Conservation (phyloP, 2,888 invertebrate genomes). For the Masnerella sp. region DNA sequence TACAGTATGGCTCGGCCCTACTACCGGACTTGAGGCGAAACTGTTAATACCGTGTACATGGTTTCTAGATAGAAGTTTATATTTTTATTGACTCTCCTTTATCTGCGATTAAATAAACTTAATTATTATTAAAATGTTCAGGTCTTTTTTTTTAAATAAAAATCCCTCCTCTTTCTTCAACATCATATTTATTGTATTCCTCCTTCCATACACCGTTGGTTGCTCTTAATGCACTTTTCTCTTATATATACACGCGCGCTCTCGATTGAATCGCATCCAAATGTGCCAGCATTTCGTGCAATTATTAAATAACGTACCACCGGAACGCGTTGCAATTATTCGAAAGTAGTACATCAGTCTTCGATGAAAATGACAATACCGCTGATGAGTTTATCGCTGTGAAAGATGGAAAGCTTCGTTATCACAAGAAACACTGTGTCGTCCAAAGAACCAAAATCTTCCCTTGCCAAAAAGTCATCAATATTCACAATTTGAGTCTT, state of each 20-base stretch:
- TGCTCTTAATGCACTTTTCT: conserved; percentile 20
- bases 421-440: conserved; percentile 25
- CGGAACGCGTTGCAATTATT: conserved; percentile 40
- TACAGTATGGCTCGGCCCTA: conserved; percentile 87
- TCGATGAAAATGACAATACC: conserved; percentile 49
- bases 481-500: too few relatives aligned
- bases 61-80: conserved; percentile 49
- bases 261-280: conserved; percentile 28
- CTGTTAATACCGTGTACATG: conserved; percentile 52
- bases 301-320: conserved; percentile 33
- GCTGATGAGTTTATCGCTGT: conserved; percentile 47
- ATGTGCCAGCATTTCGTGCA: conserved; percentile 29
- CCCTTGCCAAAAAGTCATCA: too few relatives aligned
- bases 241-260: conserved; percentile 18
- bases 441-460: too few relatives aligned
- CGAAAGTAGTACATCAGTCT: conserved; percentile 56
- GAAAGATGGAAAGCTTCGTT: conserved; percentile 36
- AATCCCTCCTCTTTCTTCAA: conserved; percentile 6
- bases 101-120: conserved; percentile 49
- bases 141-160: neutral
- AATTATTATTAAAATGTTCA: conserved; percentile 8
- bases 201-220: conserved; percentile 19
- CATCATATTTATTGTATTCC: conserved; percentile 38
- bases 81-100: conserved; percentile 56
- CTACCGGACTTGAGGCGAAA: conserved; percentile 79